Conservation (phyloP, 2,113 vertebrate species). For the Plestiodon gilberti region DNA sequence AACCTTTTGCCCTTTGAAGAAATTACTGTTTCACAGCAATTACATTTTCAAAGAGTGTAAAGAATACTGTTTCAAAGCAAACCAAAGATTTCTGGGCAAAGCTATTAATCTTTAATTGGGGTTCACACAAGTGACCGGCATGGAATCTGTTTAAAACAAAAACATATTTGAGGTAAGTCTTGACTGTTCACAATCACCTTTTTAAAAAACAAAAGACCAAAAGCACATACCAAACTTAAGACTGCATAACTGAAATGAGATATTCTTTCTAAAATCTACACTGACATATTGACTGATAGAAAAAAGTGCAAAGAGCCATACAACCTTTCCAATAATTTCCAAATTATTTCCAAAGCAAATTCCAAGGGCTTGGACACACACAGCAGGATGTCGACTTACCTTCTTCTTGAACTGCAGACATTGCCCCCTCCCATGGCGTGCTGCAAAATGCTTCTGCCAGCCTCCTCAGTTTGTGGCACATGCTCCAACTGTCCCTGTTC, state of each 20-base stretch:
- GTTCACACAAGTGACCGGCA: conserved; percentile 20
- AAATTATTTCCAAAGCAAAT: too few relatives aligned
- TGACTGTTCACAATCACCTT: conserved; percentile 28
- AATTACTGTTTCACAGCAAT: conserved; percentile 54
- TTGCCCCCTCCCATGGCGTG: background rate
- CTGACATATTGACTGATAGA: background rate
- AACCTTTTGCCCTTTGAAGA: conserved; percentile 26
- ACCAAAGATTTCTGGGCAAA: conserved; percentile 19
- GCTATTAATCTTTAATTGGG: conserved; percentile 43
- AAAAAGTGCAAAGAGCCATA: background rate
- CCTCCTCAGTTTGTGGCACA: background rate
- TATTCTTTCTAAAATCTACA: background rate
- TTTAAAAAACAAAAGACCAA: background rate
- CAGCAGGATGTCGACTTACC: background rate
- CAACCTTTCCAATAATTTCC: too few relatives aligned
- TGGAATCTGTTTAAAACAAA: conserved; percentile 51
- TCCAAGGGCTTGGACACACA: background rate
- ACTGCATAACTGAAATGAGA: background rate
- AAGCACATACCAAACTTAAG: background rate
- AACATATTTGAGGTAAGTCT: conserved; percentile 30
- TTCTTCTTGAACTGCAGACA: background rate
- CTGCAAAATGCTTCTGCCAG: background rate
- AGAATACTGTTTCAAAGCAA: conserved; percentile 46
- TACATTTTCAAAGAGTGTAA: conserved; percentile 27
- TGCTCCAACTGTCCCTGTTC: background rate